Evolutionary conservation across 2,888 invertebrate genomes (phyloP).

Genomic region (Pseudanteris insignis): DNA sequence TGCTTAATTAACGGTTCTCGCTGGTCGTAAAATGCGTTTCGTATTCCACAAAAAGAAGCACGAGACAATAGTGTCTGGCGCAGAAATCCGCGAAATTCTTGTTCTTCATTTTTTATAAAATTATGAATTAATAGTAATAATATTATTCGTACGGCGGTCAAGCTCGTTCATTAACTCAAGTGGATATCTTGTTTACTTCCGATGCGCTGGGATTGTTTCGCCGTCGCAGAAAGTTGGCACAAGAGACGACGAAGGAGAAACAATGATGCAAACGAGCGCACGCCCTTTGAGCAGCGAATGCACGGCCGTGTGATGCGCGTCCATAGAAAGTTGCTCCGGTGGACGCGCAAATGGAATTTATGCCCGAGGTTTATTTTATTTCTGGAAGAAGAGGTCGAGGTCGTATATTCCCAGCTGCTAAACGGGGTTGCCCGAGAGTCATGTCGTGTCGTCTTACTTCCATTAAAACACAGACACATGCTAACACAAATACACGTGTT

Average conservation of each 20-base stretch:
- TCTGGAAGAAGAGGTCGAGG: slow-evolving; percentile 44
- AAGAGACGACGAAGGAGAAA: slow-evolving; percentile 33
- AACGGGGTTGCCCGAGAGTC: slow-evolving; percentile 32
- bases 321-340: too few species aligned
- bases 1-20: slow-evolving; percentile 25
- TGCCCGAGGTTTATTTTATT: slow-evolving; percentile 43
- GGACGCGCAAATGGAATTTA: slow-evolving; percentile 38
- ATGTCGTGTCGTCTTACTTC: slow-evolving; percentile 31
- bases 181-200: slow-evolving; percentile 32
- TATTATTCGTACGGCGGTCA: slow-evolving; percentile 33
- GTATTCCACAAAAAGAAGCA: slow-evolving; percentile 4
- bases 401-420: slow-evolving; percentile 39
- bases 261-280: slow-evolving; percentile 42
- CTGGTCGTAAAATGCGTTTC: slow-evolving; percentile 8
- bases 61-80: slow-evolving; percentile 22
- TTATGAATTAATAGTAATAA: slow-evolving; percentile 34
- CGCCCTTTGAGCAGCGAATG: slow-evolving; percentile 26
- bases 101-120: slow-evolving; percentile 28
- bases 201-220: slow-evolving; percentile 35
- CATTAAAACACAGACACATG: slow-evolving; percentile 34
- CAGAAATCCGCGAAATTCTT: slow-evolving; percentile 18
- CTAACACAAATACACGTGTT: slow-evolving; percentile 29
- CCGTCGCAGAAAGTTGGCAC: too few species aligned
- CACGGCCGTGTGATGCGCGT: too few species aligned
- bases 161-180: slow-evolving; percentile 35